Percentiles rank a stretch among this genome's conserved stretches.
phyloP scores from a whole-genome alignment of 2,888 invertebrate species.

The Standfussiana lucernea region DNA sequence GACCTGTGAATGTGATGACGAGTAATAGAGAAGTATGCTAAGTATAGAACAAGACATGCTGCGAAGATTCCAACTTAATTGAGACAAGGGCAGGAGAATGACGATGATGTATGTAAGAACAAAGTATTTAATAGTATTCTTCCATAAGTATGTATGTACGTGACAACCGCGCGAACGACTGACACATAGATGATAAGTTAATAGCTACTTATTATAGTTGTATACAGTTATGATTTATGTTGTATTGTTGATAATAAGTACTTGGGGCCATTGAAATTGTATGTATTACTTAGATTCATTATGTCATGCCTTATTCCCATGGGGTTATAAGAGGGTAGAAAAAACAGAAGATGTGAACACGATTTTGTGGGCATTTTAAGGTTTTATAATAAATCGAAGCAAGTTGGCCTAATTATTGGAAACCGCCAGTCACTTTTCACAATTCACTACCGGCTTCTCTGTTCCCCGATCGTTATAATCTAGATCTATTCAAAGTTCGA shows the following conservation, averaged over 20 bases:
- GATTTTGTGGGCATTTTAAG: not conserved
- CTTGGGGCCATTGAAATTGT: slow-evolving; percentile 4
- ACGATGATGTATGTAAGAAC: not conserved
- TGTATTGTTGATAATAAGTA: slow-evolving; percentile 30
- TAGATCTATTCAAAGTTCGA: too few relatives aligned
- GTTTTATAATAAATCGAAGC: too few relatives aligned
- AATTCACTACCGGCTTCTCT: too few relatives aligned
- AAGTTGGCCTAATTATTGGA: too few relatives aligned
- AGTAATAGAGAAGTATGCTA: not conserved
- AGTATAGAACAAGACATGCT: too few relatives aligned
- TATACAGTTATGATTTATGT: slow-evolving; percentile 11
- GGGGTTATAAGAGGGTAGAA: not conserved
- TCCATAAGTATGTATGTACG: slow-evolving; percentile 19
- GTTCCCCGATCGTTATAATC: too few relatives aligned
- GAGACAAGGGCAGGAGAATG: not conserved
- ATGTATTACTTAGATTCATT: not conserved
- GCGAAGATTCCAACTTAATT: not conserved
- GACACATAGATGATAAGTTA: slow-evolving; percentile 35
- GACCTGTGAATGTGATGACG: too few relatives aligned
- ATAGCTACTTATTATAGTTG: slow-evolving; percentile 2
- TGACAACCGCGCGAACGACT: slow-evolving; percentile 30
- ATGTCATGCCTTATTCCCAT: not conserved
- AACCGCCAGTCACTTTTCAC: too few relatives aligned
- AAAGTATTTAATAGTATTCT: slow-evolving; percentile 8
- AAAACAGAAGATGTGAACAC: not conserved